These are phyloP conservation scores for Baryphthengus martii DNA, from an alignment of 2,113 vertebrate species.

Conservation along the genomic window DNA sequence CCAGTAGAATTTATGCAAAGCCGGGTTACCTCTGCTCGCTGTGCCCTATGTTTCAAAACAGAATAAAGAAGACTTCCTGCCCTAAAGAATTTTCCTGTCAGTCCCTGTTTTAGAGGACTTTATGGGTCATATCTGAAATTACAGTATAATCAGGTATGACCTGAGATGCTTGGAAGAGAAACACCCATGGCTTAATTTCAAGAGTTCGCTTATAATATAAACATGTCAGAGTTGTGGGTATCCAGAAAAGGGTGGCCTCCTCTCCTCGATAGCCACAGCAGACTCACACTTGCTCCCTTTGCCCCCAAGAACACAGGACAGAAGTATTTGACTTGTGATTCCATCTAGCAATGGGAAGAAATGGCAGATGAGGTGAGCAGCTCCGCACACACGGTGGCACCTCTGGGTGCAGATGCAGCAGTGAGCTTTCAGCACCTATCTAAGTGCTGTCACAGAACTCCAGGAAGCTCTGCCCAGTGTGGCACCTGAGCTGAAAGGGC, in stretches of 20 bases:
- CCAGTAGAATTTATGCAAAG: neutral
- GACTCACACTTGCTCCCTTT: rapidly evolving
- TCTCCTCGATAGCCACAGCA: rapidly evolving
- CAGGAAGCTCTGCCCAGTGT: neutral
- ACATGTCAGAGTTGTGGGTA: neutral
- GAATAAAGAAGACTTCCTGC: neutral
- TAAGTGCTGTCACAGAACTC: neutral
- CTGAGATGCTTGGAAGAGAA: neutral
- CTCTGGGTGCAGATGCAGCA: neutral
- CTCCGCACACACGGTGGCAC: neutral
- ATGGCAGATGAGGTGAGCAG: neutral
- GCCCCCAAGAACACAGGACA: neutral
- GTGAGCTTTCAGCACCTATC: neutral
- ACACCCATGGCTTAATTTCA: neutral
- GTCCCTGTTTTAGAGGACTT: neutral
- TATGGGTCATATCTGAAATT: neutral
- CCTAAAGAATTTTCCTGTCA: neutral
- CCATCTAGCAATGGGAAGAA: neutral
- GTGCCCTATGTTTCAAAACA: neutral
- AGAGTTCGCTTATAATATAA: neutral
- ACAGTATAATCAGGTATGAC: neutral
- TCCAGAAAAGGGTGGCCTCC: neutral
- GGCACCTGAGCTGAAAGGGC: neutral
- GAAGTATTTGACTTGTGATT: neutral
- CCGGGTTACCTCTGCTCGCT: neutral